Evolutionary conservation across 1,140 invertebrate genomes (phyloP).

Genomic region (Caligus rogercresseyi): DNA sequence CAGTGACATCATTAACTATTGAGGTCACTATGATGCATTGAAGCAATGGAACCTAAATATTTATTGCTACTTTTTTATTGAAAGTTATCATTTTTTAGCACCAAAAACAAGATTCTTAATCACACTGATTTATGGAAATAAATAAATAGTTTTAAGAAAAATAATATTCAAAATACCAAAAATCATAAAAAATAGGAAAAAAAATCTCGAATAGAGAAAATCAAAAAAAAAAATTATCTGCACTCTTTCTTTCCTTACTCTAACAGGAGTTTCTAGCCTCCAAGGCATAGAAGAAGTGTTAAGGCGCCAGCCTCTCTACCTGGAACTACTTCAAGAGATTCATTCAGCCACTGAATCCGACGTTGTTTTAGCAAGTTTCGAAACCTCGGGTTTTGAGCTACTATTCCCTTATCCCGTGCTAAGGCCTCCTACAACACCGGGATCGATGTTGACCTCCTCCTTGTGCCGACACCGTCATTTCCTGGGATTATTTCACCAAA

Average conservation of each 20-base stretch:
- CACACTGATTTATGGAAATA: too few species aligned
- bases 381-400: not conserved
- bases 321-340: constrained; percentile 1
- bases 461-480: not conserved
- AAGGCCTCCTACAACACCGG: not conserved
- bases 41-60: too few species aligned
- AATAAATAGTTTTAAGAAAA: too few species aligned
- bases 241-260: not conserved
- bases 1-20: too few species aligned
- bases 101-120: too few species aligned
- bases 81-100: too few species aligned
- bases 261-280: not conserved
- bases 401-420: constrained; percentile 2
- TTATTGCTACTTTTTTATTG: too few species aligned
- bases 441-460: constrained; percentile 1
- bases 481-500: constrained; percentile 2
- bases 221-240: too few species aligned
- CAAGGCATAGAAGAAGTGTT: not conserved
- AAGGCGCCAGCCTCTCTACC: not conserved
- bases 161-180: too few species aligned
- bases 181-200: too few species aligned
- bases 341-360: not conserved
- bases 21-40: too few species aligned
- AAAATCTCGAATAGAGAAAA: too few species aligned
- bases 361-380: not conserved